Evolutionary conservation across 2,888 invertebrate genomes (phyloP).

Genomic region (Rhyacophila evoluta): DNA sequence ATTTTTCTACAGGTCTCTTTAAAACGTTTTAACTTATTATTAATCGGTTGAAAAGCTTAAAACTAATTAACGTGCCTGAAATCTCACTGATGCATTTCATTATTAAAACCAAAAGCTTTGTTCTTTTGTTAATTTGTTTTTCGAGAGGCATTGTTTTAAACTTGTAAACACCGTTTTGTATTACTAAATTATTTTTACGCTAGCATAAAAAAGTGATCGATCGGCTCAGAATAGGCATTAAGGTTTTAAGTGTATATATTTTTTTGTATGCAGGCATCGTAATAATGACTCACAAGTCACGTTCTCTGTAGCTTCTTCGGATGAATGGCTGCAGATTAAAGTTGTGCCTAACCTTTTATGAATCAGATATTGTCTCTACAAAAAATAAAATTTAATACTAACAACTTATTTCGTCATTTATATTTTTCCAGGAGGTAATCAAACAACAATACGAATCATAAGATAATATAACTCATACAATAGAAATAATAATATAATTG

Average conservation of each 20-base stretch:
- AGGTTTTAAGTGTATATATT: neutral
- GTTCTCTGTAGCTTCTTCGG: neutral
- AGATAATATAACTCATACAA: too few relatives aligned
- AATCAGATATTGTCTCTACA: neutral
- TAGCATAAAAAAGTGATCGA: constrained; percentile 16
- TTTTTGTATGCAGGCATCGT: constrained; percentile 5
- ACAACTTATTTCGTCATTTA: too few relatives aligned
- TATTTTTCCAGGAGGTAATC: too few relatives aligned
- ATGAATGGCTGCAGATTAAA: constrained; percentile 2
- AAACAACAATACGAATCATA: too few relatives aligned
- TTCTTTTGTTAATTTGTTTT: neutral
- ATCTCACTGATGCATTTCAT: neutral
- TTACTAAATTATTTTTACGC: constrained; percentile 3
- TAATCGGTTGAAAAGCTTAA: neutral
- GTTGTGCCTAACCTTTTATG: neutral
- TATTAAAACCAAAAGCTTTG: neutral
- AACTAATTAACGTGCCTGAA: neutral
- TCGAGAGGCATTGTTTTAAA: neutral
- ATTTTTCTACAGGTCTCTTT: too few relatives aligned
- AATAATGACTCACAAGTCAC: constrained; percentile 14
- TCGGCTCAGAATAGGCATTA: neutral
- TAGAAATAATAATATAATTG: too few relatives aligned
- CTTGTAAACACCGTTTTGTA: constrained; percentile 5
- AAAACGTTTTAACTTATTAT: neutral
- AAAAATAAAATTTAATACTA: neutral